Evolutionary conservation across 1,140 invertebrate genomes (phyloP).

Genomic region (Goniozus legneri): DNA sequence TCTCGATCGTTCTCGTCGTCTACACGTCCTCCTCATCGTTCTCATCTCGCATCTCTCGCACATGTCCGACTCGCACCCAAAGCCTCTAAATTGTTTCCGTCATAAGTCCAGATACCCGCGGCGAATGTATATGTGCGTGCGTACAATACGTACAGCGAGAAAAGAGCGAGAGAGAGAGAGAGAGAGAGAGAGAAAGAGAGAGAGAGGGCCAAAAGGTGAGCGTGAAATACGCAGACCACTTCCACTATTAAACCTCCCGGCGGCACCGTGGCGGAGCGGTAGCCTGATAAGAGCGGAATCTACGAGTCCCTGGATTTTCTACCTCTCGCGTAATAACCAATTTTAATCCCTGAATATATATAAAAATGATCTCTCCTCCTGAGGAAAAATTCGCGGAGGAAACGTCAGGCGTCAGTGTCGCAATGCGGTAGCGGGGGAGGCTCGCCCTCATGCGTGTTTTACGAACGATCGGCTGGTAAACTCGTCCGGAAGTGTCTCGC

Average conservation of each 20-base stretch:
- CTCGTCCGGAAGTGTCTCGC: not conserved
- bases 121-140: conserved; percentile 43
- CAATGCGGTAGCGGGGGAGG: conserved; percentile 38
- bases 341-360: too few relatives aligned
- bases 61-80: conserved; percentile 37
- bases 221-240: conserved; percentile 35
- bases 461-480: conserved; percentile 32
- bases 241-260: conserved; percentile 40
- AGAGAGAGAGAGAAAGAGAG: too few relatives aligned
- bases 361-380: too few relatives aligned
- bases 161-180: too few relatives aligned
- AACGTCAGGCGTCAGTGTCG: conserved; percentile 26
- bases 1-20: conserved; percentile 28
- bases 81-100: conserved; percentile 56
- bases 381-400: too few relatives aligned
- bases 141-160: conserved; percentile 15
- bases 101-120: conserved; percentile 55
- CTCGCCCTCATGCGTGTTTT: conserved; percentile 36
- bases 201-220: too few relatives aligned
- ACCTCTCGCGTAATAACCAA: too few relatives aligned
- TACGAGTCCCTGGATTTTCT: not conserved
- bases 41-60: conserved; percentile 20
- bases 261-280: too few relatives aligned
- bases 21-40: conserved; percentile 18
- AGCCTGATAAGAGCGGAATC: conserved; percentile 26